Conservation (phyloP, 2,113 vertebrate genomes). For the Grammomys dolichurus region DNA sequence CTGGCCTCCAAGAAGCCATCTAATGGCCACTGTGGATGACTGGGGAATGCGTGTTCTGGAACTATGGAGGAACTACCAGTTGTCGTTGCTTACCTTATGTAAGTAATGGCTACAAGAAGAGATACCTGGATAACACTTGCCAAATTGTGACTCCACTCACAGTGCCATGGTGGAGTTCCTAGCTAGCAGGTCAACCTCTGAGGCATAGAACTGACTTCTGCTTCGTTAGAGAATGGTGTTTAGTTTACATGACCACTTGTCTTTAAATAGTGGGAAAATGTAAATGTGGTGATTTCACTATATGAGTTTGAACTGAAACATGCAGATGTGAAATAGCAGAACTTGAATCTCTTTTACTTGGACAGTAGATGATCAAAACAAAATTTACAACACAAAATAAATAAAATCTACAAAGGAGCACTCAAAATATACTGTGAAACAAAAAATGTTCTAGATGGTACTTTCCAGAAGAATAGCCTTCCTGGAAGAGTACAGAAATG, state of each 20-base stretch:
- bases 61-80: not conserved
- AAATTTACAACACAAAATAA: slow-evolving; percentile 75
- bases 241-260: not conserved
- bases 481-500: slow-evolving; percentile 7
- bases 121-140: not conserved
- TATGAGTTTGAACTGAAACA: slow-evolving; percentile 30
- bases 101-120: slow-evolving; percentile 32
- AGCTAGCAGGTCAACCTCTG: not conserved
- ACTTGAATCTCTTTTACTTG: slow-evolving; percentile 65
- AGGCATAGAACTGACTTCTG: slow-evolving; percentile 7
- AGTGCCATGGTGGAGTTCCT: not conserved
- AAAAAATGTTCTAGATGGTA: slow-evolving; percentile 57
- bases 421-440: slow-evolving; percentile 66
- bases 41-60: not conserved
- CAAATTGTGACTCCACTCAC: slow-evolving; percentile 11
- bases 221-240: not conserved
- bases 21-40: not conserved
- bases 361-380: slow-evolving; percentile 73
- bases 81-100: slow-evolving; percentile 62
- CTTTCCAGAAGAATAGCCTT: slow-evolving; percentile 54
- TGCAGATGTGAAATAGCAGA: slow-evolving; percentile 54
- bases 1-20: not conserved
- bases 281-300: slow-evolving; percentile 6
- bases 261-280: not conserved
- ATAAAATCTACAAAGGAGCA: slow-evolving; percentile 66